These are phyloP conservation scores for Pelusios castaneus DNA, from an alignment of 2,113 vertebrate species.

Conservation along the genomic window DNA sequence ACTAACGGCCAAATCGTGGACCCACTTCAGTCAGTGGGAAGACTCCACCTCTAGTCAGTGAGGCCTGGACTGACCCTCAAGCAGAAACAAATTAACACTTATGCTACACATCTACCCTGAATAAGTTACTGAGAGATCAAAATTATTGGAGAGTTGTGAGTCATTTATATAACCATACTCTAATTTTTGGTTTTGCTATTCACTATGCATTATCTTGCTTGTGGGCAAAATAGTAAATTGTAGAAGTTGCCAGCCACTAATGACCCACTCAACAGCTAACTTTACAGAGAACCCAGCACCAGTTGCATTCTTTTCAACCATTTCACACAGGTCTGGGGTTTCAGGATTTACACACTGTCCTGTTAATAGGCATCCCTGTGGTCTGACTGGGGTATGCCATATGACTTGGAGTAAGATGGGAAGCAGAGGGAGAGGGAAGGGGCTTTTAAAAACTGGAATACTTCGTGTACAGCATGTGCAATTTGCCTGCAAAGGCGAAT, in stretches of 20 bases:
- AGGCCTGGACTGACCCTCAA: background rate
- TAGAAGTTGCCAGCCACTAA: background rate
- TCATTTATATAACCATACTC: background rate
- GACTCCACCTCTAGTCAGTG: background rate
- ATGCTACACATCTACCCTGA: background rate
- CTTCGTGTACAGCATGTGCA: background rate
- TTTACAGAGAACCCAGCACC: background rate
- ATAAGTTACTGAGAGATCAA: background rate
- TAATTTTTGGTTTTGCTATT: background rate
- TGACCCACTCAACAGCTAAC: background rate
- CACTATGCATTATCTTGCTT: background rate
- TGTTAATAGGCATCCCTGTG: background rate
- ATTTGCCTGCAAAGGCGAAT: accelerated
- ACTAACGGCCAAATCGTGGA: background rate
- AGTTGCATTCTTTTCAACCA: background rate
- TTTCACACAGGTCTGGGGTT: background rate
- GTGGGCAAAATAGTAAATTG: background rate
- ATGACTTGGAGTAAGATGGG: background rate
- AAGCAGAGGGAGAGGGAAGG: background rate
- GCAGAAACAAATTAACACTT: background rate
- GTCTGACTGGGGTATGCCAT: background rate
- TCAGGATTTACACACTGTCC: background rate
- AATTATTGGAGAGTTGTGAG: background rate
- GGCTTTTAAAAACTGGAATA: background rate
- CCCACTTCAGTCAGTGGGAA: accelerated